Conservation (phyloP, 2,888 invertebrate species). For the Axea sp. region DNA sequence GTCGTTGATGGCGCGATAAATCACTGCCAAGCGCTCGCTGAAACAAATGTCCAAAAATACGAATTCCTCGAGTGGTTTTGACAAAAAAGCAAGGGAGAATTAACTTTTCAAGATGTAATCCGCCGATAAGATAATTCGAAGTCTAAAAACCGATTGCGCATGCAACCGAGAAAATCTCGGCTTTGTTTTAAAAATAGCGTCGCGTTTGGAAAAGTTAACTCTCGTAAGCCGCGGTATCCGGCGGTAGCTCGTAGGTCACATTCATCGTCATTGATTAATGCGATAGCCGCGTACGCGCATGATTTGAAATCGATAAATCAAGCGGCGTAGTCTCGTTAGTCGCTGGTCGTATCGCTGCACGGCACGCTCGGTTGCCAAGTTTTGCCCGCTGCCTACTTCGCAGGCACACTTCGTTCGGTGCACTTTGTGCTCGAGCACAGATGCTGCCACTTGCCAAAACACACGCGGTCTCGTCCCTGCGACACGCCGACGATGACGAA, state of each 20-base stretch:
- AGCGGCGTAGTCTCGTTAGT: constrained; percentile 45
- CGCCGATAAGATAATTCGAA: too few species aligned
- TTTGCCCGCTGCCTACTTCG: constrained; percentile 58
- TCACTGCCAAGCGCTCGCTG: too few species aligned
- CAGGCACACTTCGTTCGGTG: constrained; percentile 35
- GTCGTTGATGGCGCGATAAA: too few species aligned
- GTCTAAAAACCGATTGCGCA: too few species aligned
- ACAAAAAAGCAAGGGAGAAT: too few species aligned
- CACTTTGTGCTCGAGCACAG: constrained; percentile 66
- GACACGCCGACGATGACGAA: constrained; percentile 6
- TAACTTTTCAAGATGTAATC: too few species aligned
- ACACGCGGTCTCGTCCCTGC: constrained; percentile 59
- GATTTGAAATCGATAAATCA: constrained; percentile 59
- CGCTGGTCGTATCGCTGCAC: constrained; percentile 43
- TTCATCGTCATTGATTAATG: constrained; percentile 48
- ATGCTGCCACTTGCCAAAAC: constrained; percentile 73
- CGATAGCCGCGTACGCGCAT: constrained; percentile 54
- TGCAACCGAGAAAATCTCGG: not conserved
- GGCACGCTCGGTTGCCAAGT: constrained; percentile 45
- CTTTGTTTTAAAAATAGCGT: constrained; percentile 14
- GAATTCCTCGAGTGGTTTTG: too few species aligned
- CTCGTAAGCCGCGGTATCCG: constrained; percentile 17
- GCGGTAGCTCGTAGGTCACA: constrained; percentile 17
- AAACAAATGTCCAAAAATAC: too few species aligned
- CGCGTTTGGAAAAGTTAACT: constrained; percentile 5